Base-by-base conservation (phyloP, 2,888 invertebrate species). In the Pemphredon lugubris region DNA sequence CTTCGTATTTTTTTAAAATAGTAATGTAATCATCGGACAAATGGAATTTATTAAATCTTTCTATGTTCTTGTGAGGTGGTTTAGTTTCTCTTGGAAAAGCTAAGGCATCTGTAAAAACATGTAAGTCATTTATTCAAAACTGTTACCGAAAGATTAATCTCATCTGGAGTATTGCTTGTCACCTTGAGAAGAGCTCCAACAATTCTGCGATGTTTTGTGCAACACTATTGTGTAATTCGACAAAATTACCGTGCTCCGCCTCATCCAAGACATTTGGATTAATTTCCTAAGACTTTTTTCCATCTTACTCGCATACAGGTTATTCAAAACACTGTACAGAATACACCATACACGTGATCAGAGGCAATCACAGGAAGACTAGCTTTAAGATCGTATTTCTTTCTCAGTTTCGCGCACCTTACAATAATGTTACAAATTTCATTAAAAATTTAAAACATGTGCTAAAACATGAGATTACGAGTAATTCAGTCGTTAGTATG, bases 261-360 rank as follows among this genome's bases (percentile, higher is more conserved):
- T 0, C 20, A 42, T 37, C 13, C 26, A 14, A 30, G 47, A 44
- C 5, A 60, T 6, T 9, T 14, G 59, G 5, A 68, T 14, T 32
- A 65, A 32, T 20, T 11, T 34, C 6, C 40, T 37, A 39, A 48
- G 1, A 47, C 51, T 16, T 2, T 44, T 55, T 2, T 59, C 20
- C 58, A 76, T 77, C 21, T n/a, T 68, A 20, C 6, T 20, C 14
- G 5, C 9, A n/a, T 4, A 34, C n/a, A 34, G 9, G 4, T 34
- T 34, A 30, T 7, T 26, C 26, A 26, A n/a, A n/a, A n/a, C n/a
- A n/a, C n/a, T n/a, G n/a, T n/a, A n/a, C n/a, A n/a, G n/a, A n/a
- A n/a, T n/a, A n/a, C n/a, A n/a, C n/a, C n/a, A n/a, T n/a, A n/a
- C n/a, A n/a, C n/a, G n/a, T n/a, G n/a, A n/a, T n/a, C n/a, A n/a